phyloP scores from a whole-genome alignment of 2,113 vertebrate genomes.

The Aythya baeri region DNA sequence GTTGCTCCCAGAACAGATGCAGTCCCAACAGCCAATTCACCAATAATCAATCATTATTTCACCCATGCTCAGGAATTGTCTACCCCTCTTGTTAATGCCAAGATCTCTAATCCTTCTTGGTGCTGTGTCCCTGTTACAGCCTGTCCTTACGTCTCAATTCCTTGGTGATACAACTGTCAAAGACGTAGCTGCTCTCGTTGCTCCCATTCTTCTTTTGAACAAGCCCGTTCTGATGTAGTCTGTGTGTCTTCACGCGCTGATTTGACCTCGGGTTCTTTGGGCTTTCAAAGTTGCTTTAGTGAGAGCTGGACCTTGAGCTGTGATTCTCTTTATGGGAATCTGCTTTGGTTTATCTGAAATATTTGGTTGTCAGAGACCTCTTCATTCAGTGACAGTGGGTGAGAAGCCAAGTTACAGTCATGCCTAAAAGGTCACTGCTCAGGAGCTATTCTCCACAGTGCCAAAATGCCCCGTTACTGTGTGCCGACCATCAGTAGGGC shows the following conservation, averaged over 20 bases:
- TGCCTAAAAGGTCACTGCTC: conserved; percentile 4
- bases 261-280: neutral
- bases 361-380: neutral
- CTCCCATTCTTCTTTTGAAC: neutral
- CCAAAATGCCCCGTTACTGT: neutral
- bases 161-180: neutral
- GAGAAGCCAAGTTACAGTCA: conserved; percentile 6
- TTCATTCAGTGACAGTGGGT: neutral
- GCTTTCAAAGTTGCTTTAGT: neutral
- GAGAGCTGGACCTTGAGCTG: neutral
- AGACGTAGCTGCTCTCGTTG: rapidly evolving
- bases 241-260: neutral
- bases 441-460: neutral
- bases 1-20: neutral
- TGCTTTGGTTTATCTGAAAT: neutral
- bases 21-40: neutral
- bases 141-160: neutral
- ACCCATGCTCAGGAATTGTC: neutral
- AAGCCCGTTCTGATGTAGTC: neutral
- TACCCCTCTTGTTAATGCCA: neutral
- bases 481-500: neutral
- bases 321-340: neutral
- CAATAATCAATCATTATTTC: too few relatives aligned
- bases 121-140: rapidly evolving
- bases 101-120: rapidly evolving